Conservation (phyloP, 2,113 vertebrate genomes). For the Anarhynchus alexandrinus region DNA sequence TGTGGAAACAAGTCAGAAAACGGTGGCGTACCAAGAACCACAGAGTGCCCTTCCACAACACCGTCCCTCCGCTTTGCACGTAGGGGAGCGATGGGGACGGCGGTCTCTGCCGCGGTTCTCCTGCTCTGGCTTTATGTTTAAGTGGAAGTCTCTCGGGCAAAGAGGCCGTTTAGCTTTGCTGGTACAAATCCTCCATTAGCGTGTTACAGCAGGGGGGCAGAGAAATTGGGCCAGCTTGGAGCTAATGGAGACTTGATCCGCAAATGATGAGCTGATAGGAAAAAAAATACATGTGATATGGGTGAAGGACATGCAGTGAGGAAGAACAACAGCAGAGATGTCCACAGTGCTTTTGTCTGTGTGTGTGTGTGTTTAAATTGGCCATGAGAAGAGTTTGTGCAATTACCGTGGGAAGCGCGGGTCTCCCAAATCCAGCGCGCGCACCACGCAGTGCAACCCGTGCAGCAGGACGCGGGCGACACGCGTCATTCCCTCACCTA, state of each 20-base stretch:
- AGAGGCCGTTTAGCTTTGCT: neutral
- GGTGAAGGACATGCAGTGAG: neutral
- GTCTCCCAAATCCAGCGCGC: fast-evolving
- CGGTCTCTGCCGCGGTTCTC: neutral
- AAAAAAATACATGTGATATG: fast-evolving
- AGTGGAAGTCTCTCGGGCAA: constrained; percentile 8
- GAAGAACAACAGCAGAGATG: neutral
- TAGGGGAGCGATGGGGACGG: neutral
- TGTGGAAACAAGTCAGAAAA: no score
- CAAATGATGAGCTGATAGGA: neutral
- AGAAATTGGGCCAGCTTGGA: constrained; percentile 8
- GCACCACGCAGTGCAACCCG: fast-evolving
- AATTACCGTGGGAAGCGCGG: fast-evolving
- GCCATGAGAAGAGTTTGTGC: fast-evolving
- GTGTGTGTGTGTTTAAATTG: neutral
- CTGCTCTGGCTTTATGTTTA: neutral
- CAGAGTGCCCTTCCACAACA: neutral
- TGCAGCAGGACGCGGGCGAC: fast-evolving
- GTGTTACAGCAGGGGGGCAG: neutral
- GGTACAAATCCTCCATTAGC: constrained; percentile 31
- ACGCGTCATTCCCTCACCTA: fast-evolving
- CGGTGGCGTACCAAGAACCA: fast-evolving
- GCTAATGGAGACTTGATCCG: constrained; percentile 15
- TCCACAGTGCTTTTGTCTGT: fast-evolving
- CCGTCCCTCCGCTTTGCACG: fast-evolving